These are phyloP conservation scores for Decapterus maruadsi DNA, from an alignment of 2,797 vertebrate species.

Conservation along the genomic window DNA sequence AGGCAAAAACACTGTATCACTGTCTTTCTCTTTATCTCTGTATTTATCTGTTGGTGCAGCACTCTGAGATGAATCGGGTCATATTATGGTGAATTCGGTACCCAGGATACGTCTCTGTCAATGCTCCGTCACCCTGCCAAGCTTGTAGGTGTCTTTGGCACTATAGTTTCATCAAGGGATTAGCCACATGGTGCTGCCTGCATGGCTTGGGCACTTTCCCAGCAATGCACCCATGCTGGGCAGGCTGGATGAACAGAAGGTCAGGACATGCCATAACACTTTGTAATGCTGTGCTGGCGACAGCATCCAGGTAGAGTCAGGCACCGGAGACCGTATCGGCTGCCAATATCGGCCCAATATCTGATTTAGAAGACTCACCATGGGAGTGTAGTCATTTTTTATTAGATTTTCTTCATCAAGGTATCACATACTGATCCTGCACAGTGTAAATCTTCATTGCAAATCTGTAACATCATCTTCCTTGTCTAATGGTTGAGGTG, in stretches of 20 bases:
- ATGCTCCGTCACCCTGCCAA: conserved; percentile 29
- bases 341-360: conserved; percentile 27
- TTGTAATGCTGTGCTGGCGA: conserved; percentile 52
- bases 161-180: conserved; percentile 66
- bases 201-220: conserved; percentile 56
- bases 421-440: conserved; percentile 28
- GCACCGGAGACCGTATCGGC: conserved; percentile 13
- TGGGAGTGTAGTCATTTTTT: conserved; percentile 13
- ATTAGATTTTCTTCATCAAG: conserved; percentile 25
- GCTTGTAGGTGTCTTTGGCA: conserved; percentile 59
- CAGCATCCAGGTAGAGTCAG: conserved; percentile 45
- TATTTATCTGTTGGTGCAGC: conserved; percentile 64
- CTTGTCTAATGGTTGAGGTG: conserved; percentile 37
- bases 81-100: conserved; percentile 38
- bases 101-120: conserved; percentile 36
- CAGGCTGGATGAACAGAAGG: conserved; percentile 76
- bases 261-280: conserved; percentile 71
- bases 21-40: conserved; percentile 64
- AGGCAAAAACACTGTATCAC: conserved; percentile 73
- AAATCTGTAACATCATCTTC: conserved; percentile 56
- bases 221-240: conserved; percentile 48
- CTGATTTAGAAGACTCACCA: conserved; percentile 32
- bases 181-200: conserved; percentile 64
- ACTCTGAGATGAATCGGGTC: conserved; percentile 44
- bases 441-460: conserved; percentile 51